A percentile compares a stretch with the other conserved stretches of the same genome.
Conservation (phyloP, 2,797 vertebrate genomes). For the Lutjanus campechanus region DNA sequence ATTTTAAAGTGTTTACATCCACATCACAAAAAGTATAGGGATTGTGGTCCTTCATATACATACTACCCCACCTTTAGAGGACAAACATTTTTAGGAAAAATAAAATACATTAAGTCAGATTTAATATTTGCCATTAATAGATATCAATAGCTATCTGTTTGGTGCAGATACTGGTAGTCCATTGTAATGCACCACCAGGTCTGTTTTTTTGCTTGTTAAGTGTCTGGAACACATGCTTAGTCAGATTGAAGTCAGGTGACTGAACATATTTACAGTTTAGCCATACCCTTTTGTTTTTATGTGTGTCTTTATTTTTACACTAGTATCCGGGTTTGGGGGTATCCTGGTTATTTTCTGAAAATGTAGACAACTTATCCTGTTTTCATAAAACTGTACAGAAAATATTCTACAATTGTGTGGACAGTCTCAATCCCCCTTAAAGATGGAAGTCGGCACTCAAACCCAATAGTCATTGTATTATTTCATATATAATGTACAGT, state of each 20-base stretch:
- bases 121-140: neutral
- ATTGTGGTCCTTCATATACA: neutral
- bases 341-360: no score
- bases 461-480: neutral
- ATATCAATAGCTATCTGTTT: neutral
- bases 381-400: neutral
- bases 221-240: neutral
- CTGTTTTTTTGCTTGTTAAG: neutral
- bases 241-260: neutral
- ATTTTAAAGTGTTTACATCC: neutral
- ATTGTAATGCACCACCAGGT: neutral
- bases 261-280: neutral
- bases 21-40: neutral
- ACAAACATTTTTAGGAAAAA: neutral
- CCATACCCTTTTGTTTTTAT: neutral
- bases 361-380: no score
- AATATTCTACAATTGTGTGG: no score
- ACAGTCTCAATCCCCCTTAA: neutral
- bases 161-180: neutral
- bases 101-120: neutral
- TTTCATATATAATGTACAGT: neutral
- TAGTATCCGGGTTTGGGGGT: no score
- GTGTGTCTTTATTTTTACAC: no score
- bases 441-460: neutral
- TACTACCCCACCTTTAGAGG: neutral